Conservation (phyloP, 2,888 invertebrate species). For the Bedellia somnulentella region DNA sequence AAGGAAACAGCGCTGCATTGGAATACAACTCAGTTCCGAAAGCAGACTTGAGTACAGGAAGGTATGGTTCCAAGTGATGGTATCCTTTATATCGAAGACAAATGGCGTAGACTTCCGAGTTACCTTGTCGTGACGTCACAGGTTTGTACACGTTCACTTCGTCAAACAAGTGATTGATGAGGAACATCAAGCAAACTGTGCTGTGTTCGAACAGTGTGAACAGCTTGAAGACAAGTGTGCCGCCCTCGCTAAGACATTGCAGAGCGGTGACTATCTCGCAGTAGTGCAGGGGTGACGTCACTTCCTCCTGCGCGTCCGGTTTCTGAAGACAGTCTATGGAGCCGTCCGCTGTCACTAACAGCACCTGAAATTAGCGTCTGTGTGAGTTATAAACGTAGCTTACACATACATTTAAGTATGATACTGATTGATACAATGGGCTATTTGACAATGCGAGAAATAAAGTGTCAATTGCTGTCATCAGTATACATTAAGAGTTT, state of each 20-base stretch:
- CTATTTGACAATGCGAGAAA: no score
- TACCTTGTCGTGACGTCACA: slow-evolving; percentile 90
- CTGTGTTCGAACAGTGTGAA: slow-evolving; percentile 87
- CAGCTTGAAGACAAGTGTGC: slow-evolving; percentile 82
- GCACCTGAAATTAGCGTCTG: slow-evolving; percentile 45
- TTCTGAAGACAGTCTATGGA: slow-evolving; percentile 85
- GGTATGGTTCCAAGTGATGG: slow-evolving; percentile 29
- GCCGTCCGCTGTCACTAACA: slow-evolving; percentile 89
- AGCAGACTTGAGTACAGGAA: slow-evolving; percentile 37
- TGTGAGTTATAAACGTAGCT: neutral
- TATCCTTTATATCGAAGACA: slow-evolving; percentile 65
- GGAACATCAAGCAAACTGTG: slow-evolving; percentile 77
- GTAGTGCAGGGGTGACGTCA: slow-evolving; percentile 77
- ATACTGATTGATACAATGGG: neutral
- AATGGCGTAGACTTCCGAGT: slow-evolving; percentile 90
- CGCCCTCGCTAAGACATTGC: slow-evolving; percentile 57
- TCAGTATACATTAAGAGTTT: no score
- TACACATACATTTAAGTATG: slow-evolving; percentile 1
- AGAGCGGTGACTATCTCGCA: slow-evolving; percentile 83
- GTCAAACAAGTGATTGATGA: slow-evolving; percentile 75
- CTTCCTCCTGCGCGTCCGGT: slow-evolving; percentile 85
- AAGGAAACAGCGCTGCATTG: slow-evolving; percentile 59
- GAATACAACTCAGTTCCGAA: slow-evolving; percentile 40
- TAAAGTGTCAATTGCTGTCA: no score
- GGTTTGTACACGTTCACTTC: slow-evolving; percentile 83